Evolutionary conservation across 35 echinoderm and acorn worm genomes (phyloP).

Genomic region (Ophiothrix spiculata): DNA sequence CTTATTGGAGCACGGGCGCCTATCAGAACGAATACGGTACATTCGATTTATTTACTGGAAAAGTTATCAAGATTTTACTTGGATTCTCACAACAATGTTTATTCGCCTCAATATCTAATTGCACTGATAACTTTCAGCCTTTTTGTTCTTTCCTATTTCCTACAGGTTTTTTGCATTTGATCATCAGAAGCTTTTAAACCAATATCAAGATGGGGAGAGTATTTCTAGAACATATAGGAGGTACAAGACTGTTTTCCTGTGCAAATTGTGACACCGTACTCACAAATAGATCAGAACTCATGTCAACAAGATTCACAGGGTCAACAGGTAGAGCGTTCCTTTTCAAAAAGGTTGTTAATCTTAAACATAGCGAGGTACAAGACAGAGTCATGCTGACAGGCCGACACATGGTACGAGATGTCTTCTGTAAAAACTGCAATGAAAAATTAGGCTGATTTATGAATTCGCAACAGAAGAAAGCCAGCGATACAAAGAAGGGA

Average conservation of each 20-base stretch:
- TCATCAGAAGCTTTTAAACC: too few relatives aligned
- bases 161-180: too few relatives aligned
- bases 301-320: conserved; percentile 91
- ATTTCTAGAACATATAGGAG: conserved; percentile 91
- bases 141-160: too few relatives aligned
- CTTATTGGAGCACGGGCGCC: too few relatives aligned
- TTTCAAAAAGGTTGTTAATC: conserved; percentile 86
- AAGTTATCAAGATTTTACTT: too few relatives aligned
- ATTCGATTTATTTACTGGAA: too few relatives aligned
- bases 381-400: conserved; percentile 95
- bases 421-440: conserved; percentile 96
- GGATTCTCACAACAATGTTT: too few relatives aligned
- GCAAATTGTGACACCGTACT: conserved; percentile 94
- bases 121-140: too few relatives aligned
- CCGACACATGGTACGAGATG: conserved; percentile 94
- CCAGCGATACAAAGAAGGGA: conserved; percentile 97
- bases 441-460: conserved; percentile 96
- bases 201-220: conserved; percentile 86
- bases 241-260: conserved; percentile 86
- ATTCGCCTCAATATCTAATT: too few relatives aligned
- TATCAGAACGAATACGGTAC: too few relatives aligned
- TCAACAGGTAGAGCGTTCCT: conserved; percentile 92
- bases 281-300: conserved; percentile 86
- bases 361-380: conserved; percentile 88
- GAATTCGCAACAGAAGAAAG: conserved; percentile 95